Conservation (phyloP, 2,797 vertebrate species). For the Sebastes matsubarae region DNA sequence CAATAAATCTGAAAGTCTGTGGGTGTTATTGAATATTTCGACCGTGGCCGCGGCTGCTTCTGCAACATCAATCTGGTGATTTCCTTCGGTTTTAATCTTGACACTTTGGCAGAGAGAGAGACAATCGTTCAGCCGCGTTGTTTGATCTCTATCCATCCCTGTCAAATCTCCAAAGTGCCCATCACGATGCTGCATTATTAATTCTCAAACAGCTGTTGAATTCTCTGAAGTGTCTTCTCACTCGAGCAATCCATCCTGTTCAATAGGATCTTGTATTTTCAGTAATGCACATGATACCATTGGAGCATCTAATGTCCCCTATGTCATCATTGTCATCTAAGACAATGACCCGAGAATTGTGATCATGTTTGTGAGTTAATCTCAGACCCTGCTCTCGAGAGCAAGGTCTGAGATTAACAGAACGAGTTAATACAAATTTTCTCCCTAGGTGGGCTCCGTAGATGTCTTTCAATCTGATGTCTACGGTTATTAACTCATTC, state of each 20-base stretch:
- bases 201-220: conserved; percentile 37
- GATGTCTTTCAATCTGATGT: no score
- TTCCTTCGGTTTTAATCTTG: background rate
- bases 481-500: no score
- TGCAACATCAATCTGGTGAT: background rate
- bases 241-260: background rate
- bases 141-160: conserved; percentile 34
- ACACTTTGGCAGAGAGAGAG: background rate
- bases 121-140: background rate
- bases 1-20: background rate
- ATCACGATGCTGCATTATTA: conserved; percentile 29
- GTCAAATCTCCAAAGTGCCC: conserved; percentile 21
- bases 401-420: no score
- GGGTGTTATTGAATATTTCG: background rate
- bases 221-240: conserved; percentile 23
- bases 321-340: background rate
- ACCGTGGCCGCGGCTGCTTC: background rate
- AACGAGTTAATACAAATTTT: no score
- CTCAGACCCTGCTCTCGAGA: background rate
- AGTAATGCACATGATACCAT: background rate
- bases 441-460: no score
- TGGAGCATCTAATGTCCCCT: background rate
- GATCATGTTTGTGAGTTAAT: background rate
- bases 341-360: background rate
- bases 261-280: background rate